Evolutionary conservation across 2,888 invertebrate species (phyloP), one percentile per base, ranked within the genome.

Genomic region (Unio delphinus): DNA sequence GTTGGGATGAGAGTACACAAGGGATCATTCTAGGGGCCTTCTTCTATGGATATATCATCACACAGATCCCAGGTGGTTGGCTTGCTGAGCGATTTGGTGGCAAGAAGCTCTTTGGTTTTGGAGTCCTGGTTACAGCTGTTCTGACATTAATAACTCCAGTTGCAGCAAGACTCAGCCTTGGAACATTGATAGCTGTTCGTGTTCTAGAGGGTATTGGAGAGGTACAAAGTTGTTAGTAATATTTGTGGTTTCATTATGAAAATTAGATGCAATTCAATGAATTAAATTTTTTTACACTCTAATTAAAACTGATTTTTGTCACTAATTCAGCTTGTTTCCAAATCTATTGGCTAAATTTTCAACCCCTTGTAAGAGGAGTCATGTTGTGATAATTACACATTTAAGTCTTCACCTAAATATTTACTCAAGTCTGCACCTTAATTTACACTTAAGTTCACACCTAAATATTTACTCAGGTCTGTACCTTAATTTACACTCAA

Each of bases 131-230:
- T 20, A 95, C 96, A 0, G 95, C 95, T 0, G 88, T 95, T 15
- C 94, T 96, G 81, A 96, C 96, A 0, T 86, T 96, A 2, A 83
- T 96, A 6, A 96, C 96, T 0, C 96, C 96, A 0, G 85, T 94
- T 80, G 93, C 94, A 6, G 94, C 95, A 1, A 92, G 93, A 64
- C 87, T 93, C n/a, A 93, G 95, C 18, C 92, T 94, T 17, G 92
- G 92, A 0, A 93, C 93, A 45, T 91, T 96, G 30, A 94, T 96
- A 60, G 91, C 93, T 17, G 89, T 95, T 8, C 92, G 96, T 74
- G 92, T 95, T 0, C 85, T 95, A 6, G 95, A 95, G 92, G 96
- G 96, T 56, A 91, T 96, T 6, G 95, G 95, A 73, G 95, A 96
- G 92, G 95, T 95, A 65, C 59, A 15, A 18, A 18, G 17, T 59